Conservation (phyloP, 2,888 invertebrate genomes). For the Caenorhabditis becei region DNA sequence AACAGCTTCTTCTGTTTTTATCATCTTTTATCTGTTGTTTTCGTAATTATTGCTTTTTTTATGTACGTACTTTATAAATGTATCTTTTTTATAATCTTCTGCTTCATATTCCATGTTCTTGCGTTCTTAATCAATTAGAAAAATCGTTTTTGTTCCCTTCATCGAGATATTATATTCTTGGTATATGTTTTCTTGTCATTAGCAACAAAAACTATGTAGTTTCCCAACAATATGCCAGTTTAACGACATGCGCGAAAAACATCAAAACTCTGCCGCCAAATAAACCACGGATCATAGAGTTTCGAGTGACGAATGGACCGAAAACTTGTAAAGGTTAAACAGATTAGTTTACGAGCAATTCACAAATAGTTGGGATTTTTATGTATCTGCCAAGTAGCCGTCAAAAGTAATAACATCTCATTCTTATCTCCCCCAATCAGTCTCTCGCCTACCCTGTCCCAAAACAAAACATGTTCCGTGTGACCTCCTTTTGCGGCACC, state of each 20-base stretch:
- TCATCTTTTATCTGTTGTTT: neutral
- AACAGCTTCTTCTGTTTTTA: constrained; percentile 1
- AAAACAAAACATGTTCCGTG: constrained; percentile 8
- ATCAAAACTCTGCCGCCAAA: constrained; percentile 9
- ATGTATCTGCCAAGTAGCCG: neutral
- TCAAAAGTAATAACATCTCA: neutral
- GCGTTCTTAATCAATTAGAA: neutral
- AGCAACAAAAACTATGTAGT: neutral
- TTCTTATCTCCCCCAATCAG: neutral
- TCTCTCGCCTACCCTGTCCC: neutral
- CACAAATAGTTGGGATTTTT: neutral
- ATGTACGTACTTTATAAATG: too few relatives aligned
- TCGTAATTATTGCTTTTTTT: neutral
- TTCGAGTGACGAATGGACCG: neutral
- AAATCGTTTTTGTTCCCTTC: too few relatives aligned
- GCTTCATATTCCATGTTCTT: neutral
- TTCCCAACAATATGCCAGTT: neutral
- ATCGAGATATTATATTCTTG: too few relatives aligned
- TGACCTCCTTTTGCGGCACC: neutral
- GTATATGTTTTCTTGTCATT: neutral
- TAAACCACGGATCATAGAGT: constrained; percentile 12
- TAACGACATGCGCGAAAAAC: neutral
- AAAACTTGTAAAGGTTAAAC: constrained; percentile 6
- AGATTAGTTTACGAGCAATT: neutral
- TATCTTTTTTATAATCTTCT: neutral